A percentile compares a stretch with the other conserved stretches of the same genome.
Conservation (phyloP, 64 coral and sea anemone genomes). For the Pocillopora verrucosa region DNA sequence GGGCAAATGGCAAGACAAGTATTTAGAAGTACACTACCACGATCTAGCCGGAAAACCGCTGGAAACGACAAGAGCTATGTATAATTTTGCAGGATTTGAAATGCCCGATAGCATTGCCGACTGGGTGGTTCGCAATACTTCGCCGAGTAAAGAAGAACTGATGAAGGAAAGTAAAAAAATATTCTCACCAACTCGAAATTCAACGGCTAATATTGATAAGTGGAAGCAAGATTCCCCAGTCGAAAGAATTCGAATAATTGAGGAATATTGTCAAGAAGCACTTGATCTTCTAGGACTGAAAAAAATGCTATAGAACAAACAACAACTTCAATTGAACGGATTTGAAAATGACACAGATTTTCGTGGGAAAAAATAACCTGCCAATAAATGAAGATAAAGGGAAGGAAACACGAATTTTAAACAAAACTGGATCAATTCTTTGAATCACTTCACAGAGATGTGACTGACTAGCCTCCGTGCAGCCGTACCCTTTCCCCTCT, state of each 20-base stretch:
- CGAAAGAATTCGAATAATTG: not conserved
- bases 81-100: slow-evolving; percentile 9
- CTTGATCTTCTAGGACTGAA: slow-evolving; percentile 1
- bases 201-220: not conserved
- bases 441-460: too few species aligned
- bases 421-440: too few species aligned
- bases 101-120: not conserved
- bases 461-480: too few species aligned
- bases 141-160: slow-evolving; percentile 2
- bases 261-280: slow-evolving; percentile 3
- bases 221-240: slow-evolving; percentile 2
- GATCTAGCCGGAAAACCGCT: not conserved
- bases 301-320: not conserved
- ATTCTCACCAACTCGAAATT: not conserved
- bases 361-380: too few species aligned
- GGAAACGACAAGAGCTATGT: not conserved
- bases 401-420: too few species aligned
- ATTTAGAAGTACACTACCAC: not conserved
- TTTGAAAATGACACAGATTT: too few species aligned
- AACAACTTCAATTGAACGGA: too few species aligned
- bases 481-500: too few species aligned
- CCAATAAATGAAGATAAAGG: too few species aligned
- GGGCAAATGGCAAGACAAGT: not conserved
- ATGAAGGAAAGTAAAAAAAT: not conserved
- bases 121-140: slow-evolving; percentile 1